Conservation (phyloP, 2,888 invertebrate genomes). For the Acleris laterana region DNA sequence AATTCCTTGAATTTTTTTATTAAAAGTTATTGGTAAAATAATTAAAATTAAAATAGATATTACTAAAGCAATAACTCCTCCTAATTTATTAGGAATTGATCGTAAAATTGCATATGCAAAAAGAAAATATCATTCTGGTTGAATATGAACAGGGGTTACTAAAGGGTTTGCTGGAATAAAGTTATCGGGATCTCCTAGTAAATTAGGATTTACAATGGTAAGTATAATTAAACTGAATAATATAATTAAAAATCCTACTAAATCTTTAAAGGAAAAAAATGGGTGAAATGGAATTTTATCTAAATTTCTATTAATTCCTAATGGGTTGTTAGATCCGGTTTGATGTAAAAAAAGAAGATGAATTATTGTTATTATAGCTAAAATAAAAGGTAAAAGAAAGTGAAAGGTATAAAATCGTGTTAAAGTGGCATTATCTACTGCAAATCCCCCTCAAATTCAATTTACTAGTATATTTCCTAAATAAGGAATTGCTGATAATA, state of each 20-base stretch:
- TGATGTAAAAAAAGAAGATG: slow-evolving; percentile 88
- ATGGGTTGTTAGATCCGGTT: slow-evolving; percentile 87
- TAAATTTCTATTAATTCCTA: slow-evolving; percentile 86
- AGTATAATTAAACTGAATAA: slow-evolving; percentile 79
- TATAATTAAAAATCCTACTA: slow-evolving; percentile 85
- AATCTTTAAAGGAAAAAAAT: slow-evolving; percentile 87
- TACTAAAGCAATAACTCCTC: slow-evolving; percentile 88
- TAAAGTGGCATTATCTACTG: slow-evolving; percentile 89
- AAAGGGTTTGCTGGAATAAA: slow-evolving; percentile 88
- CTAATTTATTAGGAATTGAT: slow-evolving; percentile 91
- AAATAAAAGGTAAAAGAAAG: slow-evolving; percentile 89
- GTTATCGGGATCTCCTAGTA: slow-evolving; percentile 89
- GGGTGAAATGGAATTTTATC: slow-evolving; percentile 89
- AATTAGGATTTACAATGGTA: slow-evolving; percentile 82
- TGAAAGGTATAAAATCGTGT: slow-evolving; percentile 91
- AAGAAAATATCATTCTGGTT: slow-evolving; percentile 94
- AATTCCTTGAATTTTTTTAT: slow-evolving; percentile 83
- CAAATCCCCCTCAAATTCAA: slow-evolving; percentile 91
- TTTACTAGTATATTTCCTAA: slow-evolving; percentile 86
- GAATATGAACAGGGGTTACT: slow-evolving; percentile 89
- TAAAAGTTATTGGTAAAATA: slow-evolving; percentile 83
- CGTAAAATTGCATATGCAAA: slow-evolving; percentile 93
- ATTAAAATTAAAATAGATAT: slow-evolving; percentile 88
- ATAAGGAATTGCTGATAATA: slow-evolving; percentile 89
- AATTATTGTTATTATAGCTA: slow-evolving; percentile 85